phyloP scores from a whole-genome alignment of 2,797 vertebrate genomes.

The Saxicola maurus region DNA sequence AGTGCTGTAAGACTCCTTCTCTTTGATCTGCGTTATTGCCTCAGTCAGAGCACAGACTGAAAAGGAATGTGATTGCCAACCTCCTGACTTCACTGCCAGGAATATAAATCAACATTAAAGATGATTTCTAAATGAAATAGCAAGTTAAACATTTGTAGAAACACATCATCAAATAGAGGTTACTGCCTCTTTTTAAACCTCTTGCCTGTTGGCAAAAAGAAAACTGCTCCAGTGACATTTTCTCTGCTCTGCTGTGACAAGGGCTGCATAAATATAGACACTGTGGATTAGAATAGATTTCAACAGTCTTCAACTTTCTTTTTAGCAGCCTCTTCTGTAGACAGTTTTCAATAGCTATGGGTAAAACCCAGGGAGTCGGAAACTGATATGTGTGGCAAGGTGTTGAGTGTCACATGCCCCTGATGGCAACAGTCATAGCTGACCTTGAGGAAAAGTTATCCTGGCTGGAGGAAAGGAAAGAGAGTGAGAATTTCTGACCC shows the following conservation, averaged over 20 bases:
- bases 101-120: conserved; percentile 52
- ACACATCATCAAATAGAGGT: conserved; percentile 43
- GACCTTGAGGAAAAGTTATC: neutral
- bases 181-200: conserved; percentile 40
- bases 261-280: conserved; percentile 44
- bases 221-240: conserved; percentile 51
- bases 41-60: conserved; percentile 18
- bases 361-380: neutral
- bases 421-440: neutral
- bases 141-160: conserved; percentile 52
- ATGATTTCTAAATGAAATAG: conserved; percentile 41
- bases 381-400: neutral
- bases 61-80: conserved; percentile 24
- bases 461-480: neutral
- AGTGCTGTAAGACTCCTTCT: neutral
- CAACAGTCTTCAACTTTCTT: conserved; percentile 16
- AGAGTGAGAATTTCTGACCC: neutral
- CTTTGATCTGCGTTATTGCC: neutral
- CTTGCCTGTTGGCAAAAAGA: conserved; percentile 42
- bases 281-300: conserved; percentile 20
- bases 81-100: conserved; percentile 47
- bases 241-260: conserved; percentile 26
- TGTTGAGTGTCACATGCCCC: neutral
- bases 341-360: neutral
- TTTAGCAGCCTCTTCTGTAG: conserved; percentile 10